Conservation (phyloP, 2,888 invertebrate species). For the Scaptomyza cyrtandrae region DNA sequence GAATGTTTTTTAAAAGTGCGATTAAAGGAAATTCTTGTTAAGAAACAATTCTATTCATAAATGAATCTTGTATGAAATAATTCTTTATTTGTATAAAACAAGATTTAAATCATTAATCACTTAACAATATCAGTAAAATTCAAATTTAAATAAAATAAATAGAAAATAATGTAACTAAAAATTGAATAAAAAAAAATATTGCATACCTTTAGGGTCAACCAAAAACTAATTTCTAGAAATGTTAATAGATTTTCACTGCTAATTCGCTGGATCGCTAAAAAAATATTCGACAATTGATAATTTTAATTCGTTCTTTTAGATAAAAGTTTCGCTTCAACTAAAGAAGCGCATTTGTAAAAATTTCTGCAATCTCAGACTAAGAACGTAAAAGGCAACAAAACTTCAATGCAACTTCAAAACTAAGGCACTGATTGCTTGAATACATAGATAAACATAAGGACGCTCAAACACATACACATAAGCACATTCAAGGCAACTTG, state of each 20-base stretch:
- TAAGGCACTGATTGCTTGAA: conserved; percentile 69
- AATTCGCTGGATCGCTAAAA: too few species aligned
- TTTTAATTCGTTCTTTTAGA: background rate
- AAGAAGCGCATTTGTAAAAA: conserved; percentile 34
- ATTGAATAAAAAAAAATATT: background rate
- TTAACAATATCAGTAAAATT: too few species aligned
- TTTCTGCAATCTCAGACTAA: conserved; percentile 42
- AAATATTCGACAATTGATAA: too few species aligned
- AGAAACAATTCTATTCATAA: background rate
- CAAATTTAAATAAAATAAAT: too few species aligned
- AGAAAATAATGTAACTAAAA: too few species aligned
- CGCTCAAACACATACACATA: conserved; percentile 26
- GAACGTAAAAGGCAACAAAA: conserved; percentile 66
- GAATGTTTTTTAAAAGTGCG: background rate
- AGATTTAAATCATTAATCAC: too few species aligned
- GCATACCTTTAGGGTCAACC: background rate
- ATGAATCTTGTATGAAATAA: background rate
- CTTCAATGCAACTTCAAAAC: conserved; percentile 62
- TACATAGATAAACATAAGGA: conserved; percentile 44
- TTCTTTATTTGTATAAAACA: too few species aligned
- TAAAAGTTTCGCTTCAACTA: conserved; percentile 3
- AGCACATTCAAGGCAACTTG: conserved; percentile 47
- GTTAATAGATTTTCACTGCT: background rate
- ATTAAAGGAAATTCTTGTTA: background rate
- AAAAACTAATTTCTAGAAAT: background rate